Percentiles rank a stretch among this genome's conserved stretches.
Conservation (phyloP, 2,113 vertebrate genomes). For the Collichthys lucidus region DNA sequence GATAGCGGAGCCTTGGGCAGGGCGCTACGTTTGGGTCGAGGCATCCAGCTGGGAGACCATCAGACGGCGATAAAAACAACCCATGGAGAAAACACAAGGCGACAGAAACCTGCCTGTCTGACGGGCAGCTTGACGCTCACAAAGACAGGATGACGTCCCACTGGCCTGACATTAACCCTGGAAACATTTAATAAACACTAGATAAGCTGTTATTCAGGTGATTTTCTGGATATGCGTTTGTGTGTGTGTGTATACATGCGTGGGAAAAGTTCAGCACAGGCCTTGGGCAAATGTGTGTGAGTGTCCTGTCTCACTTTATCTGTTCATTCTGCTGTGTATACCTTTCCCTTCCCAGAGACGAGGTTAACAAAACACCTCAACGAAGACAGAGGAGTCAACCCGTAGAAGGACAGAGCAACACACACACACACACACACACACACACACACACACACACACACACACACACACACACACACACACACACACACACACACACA, state of each 20-base stretch:
- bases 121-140: constrained; percentile 26
- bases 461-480: constrained; percentile 30
- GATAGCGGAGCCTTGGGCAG: constrained; percentile 48
- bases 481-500: constrained; percentile 24
- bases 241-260: constrained; percentile 8
- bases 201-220: constrained; percentile 66
- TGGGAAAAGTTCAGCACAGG: constrained; percentile 63
- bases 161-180: constrained; percentile 68
- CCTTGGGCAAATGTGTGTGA: constrained; percentile 60
- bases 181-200: constrained; percentile 74
- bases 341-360: constrained; percentile 65
- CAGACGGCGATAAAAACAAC: constrained; percentile 32
- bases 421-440: constrained; percentile 18
- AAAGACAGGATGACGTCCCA: constrained; percentile 40
- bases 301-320: constrained; percentile 60
- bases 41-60: constrained; percentile 54
- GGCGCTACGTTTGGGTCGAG: constrained; percentile 25
- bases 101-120: constrained; percentile 3
- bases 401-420: constrained; percentile 47
- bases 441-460: constrained; percentile 21
- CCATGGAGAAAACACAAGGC: constrained; percentile 10
- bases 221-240: constrained; percentile 37
- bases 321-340: constrained; percentile 42
- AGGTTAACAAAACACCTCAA: constrained; percentile 71
- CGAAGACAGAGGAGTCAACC: constrained; percentile 56